These are phyloP conservation scores for Philypnodon macrostomus DNA, from an alignment of 2,797 vertebrate genomes.

Conservation along the genomic window DNA sequence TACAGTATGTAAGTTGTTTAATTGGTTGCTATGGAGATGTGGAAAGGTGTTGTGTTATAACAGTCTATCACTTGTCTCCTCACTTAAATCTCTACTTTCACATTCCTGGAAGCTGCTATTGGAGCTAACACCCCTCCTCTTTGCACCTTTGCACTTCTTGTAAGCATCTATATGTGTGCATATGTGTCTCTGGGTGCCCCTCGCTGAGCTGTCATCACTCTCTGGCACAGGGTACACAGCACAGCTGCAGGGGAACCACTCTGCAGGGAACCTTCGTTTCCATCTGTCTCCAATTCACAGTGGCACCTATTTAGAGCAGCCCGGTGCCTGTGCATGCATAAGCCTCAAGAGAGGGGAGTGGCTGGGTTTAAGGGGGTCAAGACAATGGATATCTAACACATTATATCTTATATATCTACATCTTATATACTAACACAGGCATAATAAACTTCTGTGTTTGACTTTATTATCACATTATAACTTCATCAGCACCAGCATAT, in stretches of 20 bases:
- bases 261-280: slow-evolving; percentile 75
- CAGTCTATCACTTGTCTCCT: slow-evolving; percentile 64
- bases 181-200: slow-evolving; percentile 40
- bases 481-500: slow-evolving; percentile 3
- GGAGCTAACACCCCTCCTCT: slow-evolving; percentile 59
- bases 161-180: slow-evolving; percentile 12
- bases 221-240: slow-evolving; percentile 67
- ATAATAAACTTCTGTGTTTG: slow-evolving; percentile 5
- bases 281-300: slow-evolving; percentile 80
- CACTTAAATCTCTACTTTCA: slow-evolving; percentile 64
- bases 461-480: slow-evolving; percentile 8
- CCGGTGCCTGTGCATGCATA: slow-evolving; percentile 65
- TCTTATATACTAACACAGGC: slow-evolving; percentile 8
- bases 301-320: slow-evolving; percentile 75
- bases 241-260: slow-evolving; percentile 81
- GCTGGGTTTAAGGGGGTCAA: slow-evolving; percentile 46
- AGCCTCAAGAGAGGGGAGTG: slow-evolving; percentile 47
- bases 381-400: no score
- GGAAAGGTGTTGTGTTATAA: slow-evolving; percentile 51
- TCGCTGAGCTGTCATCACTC: slow-evolving; percentile 74
- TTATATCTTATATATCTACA: no score
- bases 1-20: slow-evolving; percentile 46
- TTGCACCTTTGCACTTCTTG: slow-evolving; percentile 48
- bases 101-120: slow-evolving; percentile 62
- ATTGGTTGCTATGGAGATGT: slow-evolving; percentile 48